Evolutionary conservation across 2,113 vertebrate species (phyloP).

Genomic region (Callithrix jacchus): DNA sequence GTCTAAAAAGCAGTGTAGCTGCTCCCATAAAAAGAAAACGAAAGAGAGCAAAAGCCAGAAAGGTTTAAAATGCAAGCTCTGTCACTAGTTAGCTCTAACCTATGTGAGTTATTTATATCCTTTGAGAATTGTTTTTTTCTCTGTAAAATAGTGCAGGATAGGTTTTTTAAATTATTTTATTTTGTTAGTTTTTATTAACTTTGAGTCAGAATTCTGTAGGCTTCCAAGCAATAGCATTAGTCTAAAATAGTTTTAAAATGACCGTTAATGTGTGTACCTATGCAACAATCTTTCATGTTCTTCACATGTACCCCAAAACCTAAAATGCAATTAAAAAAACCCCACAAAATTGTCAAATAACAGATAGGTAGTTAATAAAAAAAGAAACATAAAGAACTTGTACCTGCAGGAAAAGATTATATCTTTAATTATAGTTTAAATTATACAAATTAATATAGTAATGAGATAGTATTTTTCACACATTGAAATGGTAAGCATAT

Average conservation of each 20-base stretch:
- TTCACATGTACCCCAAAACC: no score
- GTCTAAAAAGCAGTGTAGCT: not conserved
- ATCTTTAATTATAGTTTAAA: slow-evolving; percentile 13
- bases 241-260: not conserved
- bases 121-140: slow-evolving; percentile 2
- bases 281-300: no score
- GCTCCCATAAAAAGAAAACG: not conserved
- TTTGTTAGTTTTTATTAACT: not conserved
- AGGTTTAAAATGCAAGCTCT: slow-evolving; percentile 1
- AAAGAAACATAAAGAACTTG: slow-evolving; percentile 22
- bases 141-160: not conserved
- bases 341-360: slow-evolving; percentile 19
- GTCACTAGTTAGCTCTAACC: not conserved
- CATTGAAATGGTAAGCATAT: slow-evolving; percentile 1
- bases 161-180: not conserved
- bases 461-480: slow-evolving; percentile 18
- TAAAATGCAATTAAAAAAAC: not conserved
- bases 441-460: slow-evolving; percentile 14
- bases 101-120: not conserved
- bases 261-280: not conserved
- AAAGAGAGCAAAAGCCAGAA: not conserved
- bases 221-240: not conserved
- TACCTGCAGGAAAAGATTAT: not conserved
- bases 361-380: not conserved
- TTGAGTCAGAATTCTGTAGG: not conserved